Conservation (phyloP, 1,140 invertebrate genomes). For the Drosophila jambulina region DNA sequence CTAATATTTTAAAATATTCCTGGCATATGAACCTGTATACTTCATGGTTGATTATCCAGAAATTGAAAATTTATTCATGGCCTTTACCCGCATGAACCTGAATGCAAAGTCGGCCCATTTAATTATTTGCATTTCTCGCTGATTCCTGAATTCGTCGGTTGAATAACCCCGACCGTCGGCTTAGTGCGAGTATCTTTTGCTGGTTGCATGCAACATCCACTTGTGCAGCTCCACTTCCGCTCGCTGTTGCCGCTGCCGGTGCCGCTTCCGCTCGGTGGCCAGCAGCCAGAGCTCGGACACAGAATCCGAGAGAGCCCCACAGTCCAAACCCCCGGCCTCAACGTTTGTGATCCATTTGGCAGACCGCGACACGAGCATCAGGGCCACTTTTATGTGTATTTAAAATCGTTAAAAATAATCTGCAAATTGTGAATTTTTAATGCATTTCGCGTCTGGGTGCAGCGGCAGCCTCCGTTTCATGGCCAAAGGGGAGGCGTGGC, state of each 20-base stretch:
- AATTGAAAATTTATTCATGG: not conserved
- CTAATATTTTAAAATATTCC: slow-evolving; percentile 10
- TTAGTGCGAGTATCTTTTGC: slow-evolving; percentile 19
- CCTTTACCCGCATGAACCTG: slow-evolving; percentile 15
- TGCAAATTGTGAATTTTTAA: slow-evolving; percentile 83
- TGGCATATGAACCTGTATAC: not conserved
- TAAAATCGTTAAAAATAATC: slow-evolving; percentile 84
- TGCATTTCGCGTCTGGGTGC: slow-evolving; percentile 73
- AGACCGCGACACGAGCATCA: slow-evolving; percentile 38
- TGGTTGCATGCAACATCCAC: slow-evolving; percentile 20
- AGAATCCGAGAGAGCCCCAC: slow-evolving; percentile 6
- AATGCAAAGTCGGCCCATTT: slow-evolving; percentile 23
- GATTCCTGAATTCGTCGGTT: slow-evolving; percentile 40
- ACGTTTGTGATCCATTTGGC: slow-evolving; percentile 73
- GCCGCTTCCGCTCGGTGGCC: slow-evolving; percentile 49
- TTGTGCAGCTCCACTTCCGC: slow-evolving; percentile 49
- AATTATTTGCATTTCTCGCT: slow-evolving; percentile 59
- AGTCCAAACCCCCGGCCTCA: slow-evolving; percentile 6
- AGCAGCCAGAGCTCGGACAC: not conserved
- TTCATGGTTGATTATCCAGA: not conserved
- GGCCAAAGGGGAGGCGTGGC: slow-evolving; percentile 47
- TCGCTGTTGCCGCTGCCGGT: slow-evolving; percentile 32
- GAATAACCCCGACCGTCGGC: slow-evolving; percentile 1
- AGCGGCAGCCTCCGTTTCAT: slow-evolving; percentile 25
- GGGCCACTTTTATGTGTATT: slow-evolving; percentile 73